Evolutionary conservation across 2,113 vertebrate genomes (phyloP).

Genomic region (Tetraodon nigroviridis): DNA sequence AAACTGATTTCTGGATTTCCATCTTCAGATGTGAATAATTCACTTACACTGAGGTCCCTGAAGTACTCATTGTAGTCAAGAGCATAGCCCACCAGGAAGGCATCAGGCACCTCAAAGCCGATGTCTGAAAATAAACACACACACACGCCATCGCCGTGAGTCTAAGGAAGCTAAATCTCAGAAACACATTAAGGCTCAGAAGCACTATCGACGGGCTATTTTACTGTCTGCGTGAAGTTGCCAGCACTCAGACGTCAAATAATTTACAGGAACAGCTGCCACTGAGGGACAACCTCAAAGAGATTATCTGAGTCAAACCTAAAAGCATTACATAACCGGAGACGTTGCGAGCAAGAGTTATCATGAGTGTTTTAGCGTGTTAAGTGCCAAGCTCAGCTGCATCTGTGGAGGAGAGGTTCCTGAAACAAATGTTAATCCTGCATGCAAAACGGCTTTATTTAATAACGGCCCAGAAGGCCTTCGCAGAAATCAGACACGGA

Average conservation of each 20-base stretch:
- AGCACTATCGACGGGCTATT: slow-evolving; percentile 14
- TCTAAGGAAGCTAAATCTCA: background rate
- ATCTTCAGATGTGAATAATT: background rate
- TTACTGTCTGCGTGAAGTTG: slow-evolving; percentile 17
- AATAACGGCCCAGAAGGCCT: slow-evolving; percentile 3
- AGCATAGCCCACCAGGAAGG: slow-evolving; percentile 79
- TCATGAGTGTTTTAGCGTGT: slow-evolving; percentile 16
- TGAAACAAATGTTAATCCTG: slow-evolving; percentile 39
- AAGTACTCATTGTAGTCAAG: slow-evolving; percentile 83
- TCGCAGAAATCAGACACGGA: background rate
- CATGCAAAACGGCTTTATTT: slow-evolving; percentile 19
- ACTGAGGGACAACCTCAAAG: slow-evolving; percentile 55
- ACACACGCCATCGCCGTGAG: background rate
- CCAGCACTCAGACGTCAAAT: slow-evolving; percentile 22
- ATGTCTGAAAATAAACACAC: slow-evolving; percentile 64
- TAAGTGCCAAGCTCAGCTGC: slow-evolving; percentile 32
- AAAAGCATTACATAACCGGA: slow-evolving; percentile 70
- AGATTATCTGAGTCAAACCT: slow-evolving; percentile 66
- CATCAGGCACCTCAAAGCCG: slow-evolving; percentile 81
- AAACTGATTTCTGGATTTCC: no score
- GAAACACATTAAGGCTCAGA: background rate
- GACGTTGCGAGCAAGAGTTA: slow-evolving; percentile 26
- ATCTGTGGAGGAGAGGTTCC: slow-evolving; percentile 27
- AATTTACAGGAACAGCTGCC: slow-evolving; percentile 49
- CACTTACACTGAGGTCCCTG: slow-evolving; percentile 80